A percentile compares a stretch with the other conserved stretches of the same genome.
phyloP scores from a whole-genome alignment of 2,113 vertebrate species.

The Erinaceus europaeus region DNA sequence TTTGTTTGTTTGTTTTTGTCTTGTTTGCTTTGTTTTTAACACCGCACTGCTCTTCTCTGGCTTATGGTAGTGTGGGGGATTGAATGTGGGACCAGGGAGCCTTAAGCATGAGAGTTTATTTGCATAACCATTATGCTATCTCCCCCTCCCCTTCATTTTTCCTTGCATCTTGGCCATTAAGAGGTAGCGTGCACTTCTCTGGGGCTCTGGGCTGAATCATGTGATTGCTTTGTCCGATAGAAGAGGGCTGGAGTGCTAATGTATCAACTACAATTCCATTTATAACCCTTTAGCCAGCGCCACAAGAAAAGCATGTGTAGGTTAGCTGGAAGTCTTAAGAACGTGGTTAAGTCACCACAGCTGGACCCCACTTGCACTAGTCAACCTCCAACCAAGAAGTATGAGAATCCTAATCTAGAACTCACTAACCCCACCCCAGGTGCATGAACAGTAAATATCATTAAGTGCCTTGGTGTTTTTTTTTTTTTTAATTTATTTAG shows the following conservation, averaged over 20 bases:
- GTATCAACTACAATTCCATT: not conserved
- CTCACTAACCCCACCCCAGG: not conserved
- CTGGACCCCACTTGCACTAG: not conserved
- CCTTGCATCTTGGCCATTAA: not conserved
- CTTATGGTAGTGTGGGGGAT: too few relatives aligned
- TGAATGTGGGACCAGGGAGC: too few relatives aligned
- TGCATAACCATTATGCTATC: too few relatives aligned
- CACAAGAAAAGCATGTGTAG: not conserved
- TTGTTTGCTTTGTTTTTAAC: too few relatives aligned
- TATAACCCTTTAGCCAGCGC: not conserved
- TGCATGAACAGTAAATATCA: not conserved
- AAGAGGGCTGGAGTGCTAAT: not conserved
- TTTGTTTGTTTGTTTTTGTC: too few relatives aligned
- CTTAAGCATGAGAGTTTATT: too few relatives aligned
- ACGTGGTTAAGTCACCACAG: not conserved
- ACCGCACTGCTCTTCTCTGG: too few relatives aligned
- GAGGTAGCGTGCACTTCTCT: not conserved
- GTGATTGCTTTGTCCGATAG: not conserved
- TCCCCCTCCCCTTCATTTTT: not conserved
- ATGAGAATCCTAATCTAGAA: not conserved
- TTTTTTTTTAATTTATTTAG: too few relatives aligned
- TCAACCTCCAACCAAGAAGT: not conserved
- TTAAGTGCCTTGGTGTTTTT: not conserved
- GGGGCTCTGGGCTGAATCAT: not conserved
- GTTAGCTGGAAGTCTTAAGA: not conserved